These are phyloP conservation scores for Telmatochromis brichardi DNA, from an alignment of 2,113 vertebrate genomes.

Conservation along the genomic window DNA sequence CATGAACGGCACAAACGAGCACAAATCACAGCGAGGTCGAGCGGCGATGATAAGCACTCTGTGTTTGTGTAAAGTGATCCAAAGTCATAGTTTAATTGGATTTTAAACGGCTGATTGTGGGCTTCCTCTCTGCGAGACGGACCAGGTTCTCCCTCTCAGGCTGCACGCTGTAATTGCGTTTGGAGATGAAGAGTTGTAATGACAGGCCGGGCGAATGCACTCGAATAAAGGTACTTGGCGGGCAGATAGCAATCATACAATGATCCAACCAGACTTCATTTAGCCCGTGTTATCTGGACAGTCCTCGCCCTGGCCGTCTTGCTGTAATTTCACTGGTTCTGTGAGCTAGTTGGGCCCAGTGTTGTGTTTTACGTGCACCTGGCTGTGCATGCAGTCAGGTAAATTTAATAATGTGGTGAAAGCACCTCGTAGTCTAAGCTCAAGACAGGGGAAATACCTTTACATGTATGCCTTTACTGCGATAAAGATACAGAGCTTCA, in stretches of 20 bases:
- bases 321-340: background rate
- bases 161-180: background rate
- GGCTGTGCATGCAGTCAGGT: background rate
- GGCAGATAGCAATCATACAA: conserved; percentile 29
- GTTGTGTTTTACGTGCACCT: background rate
- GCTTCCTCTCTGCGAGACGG: background rate
- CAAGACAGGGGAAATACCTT: background rate
- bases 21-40: background rate
- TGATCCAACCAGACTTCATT: conserved; percentile 24
- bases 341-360: background rate
- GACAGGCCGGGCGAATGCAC: background rate
- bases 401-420: background rate
- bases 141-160: background rate
- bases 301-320: background rate
- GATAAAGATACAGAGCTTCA: background rate
- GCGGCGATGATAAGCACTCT: background rate
- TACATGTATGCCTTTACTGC: background rate
- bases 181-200: background rate
- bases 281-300: background rate
- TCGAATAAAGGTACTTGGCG: conserved; percentile 13
- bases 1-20: background rate
- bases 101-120: background rate
- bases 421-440: background rate
- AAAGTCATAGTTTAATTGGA: conserved; percentile 29
- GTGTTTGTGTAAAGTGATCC: conserved; percentile 16